Percentiles rank a stretch among this genome's conserved stretches.
Evolutionary conservation across 2,888 invertebrate genomes (phyloP).

Genomic region (Harpagoxenus sublaevis): DNA sequence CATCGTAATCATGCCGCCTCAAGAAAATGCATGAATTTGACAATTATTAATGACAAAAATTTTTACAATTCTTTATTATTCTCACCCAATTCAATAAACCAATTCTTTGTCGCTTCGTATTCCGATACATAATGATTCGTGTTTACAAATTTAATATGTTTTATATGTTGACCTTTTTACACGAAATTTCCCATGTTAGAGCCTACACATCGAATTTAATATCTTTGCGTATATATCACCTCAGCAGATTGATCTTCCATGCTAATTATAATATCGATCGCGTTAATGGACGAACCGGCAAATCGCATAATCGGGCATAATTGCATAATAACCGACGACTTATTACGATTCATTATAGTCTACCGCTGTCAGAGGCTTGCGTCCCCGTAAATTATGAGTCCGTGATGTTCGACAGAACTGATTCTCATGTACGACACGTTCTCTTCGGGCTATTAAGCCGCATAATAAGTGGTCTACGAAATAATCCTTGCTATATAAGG

Average conservation of each 20-base stretch:
- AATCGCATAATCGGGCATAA: constrained; percentile 48
- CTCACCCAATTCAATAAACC: no score
- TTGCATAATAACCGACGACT: constrained; percentile 43
- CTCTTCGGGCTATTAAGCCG: constrained; percentile 18
- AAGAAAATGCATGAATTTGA: no score
- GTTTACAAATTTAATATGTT: no score
- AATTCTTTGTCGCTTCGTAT: no score
- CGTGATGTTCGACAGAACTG: constrained; percentile 7
- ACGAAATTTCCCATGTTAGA: no score
- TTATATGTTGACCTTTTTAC: no score
- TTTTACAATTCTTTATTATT: no score
- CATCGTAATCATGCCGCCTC: no score
- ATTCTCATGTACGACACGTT: constrained; percentile 33
- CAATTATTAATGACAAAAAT: no score
- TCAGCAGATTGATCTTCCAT: background rate
- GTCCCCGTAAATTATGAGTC: constrained; percentile 8
- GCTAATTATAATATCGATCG: constrained; percentile 55
- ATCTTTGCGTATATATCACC: background rate
- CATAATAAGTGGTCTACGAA: constrained; percentile 39
- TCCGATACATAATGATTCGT: no score
- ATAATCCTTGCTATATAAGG: constrained; percentile 40
- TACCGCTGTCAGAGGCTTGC: constrained; percentile 2
- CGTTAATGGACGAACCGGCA: constrained; percentile 32
- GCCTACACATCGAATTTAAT: no score
- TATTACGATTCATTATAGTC: constrained; percentile 41